Conservation (phyloP, 2,113 vertebrate species). For the Lonchura striata region DNA sequence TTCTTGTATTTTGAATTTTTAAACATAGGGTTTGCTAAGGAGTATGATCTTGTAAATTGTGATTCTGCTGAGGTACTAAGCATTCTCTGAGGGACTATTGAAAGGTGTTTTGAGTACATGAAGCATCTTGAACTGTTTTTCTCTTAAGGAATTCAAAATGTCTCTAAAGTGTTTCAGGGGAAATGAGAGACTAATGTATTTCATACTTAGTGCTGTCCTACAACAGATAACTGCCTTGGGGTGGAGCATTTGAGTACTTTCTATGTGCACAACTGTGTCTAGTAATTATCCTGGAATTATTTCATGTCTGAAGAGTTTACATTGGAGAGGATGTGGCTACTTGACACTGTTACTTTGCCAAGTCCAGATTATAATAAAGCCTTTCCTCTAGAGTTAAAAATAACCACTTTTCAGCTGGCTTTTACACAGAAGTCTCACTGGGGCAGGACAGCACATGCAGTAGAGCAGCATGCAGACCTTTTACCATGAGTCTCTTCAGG, state of each 20-base stretch:
- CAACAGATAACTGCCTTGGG: neutral
- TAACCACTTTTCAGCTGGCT: neutral
- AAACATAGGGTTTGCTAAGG: neutral
- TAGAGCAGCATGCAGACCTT: neutral
- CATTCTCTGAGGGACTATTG: neutral
- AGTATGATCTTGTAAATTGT: neutral
- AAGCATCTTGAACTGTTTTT: neutral
- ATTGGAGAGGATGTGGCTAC: neutral
- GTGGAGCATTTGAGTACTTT: neutral
- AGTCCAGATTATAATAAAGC: neutral
- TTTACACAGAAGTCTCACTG: neutral
- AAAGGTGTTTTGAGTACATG: neutral
- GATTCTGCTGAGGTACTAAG: neutral
- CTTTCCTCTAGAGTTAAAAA: constrained; percentile 15
- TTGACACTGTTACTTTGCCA: constrained; percentile 2
- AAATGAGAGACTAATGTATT: neutral
- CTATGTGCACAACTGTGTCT: neutral
- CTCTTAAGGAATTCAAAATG: neutral
- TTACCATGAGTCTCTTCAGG: neutral
- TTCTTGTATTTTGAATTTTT: neutral
- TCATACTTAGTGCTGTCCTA: neutral
- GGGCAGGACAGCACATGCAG: neutral
- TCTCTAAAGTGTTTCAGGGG: neutral
- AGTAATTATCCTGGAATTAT: constrained; percentile 4
- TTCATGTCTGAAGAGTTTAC: neutral